These are phyloP conservation scores for Mimachlamys varia DNA, from an alignment of 2,888 invertebrate genomes.

Conservation along the genomic window DNA sequence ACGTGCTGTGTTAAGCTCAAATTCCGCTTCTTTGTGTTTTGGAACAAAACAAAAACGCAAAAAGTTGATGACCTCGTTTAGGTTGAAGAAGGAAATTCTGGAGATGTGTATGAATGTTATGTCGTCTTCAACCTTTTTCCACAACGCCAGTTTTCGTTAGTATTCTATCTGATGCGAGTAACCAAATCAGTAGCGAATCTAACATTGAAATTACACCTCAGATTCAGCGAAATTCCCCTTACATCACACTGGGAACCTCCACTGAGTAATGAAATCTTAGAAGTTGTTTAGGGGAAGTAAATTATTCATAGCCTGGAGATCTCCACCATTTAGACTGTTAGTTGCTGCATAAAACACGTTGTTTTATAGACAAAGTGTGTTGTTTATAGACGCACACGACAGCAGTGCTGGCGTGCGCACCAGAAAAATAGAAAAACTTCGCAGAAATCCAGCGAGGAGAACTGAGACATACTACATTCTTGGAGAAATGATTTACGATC, in stretches of 20 bases:
- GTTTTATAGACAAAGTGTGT: conserved; percentile 23
- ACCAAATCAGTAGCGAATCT: not conserved
- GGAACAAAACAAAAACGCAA: too few relatives aligned
- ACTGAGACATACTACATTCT: not conserved
- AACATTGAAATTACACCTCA: not conserved
- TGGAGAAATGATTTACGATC: not conserved
- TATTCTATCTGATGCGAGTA: too few relatives aligned
- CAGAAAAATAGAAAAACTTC: not conserved
- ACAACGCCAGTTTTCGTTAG: too few relatives aligned
- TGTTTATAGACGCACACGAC: not conserved
- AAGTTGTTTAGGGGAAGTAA: not conserved
- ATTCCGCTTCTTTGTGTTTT: too few relatives aligned
- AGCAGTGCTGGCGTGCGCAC: not conserved
- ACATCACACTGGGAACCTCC: not conserved
- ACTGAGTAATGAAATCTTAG: conserved; percentile 6
- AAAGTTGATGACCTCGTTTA: too few relatives aligned
- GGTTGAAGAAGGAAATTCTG: too few relatives aligned
- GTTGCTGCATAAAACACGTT: conserved; percentile 22
- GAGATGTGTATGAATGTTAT: too few relatives aligned
- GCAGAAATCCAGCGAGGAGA: not conserved
- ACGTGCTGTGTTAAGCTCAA: too few relatives aligned
- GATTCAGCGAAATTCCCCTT: not conserved
- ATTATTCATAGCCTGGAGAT: not conserved
- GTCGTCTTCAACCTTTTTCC: too few relatives aligned
- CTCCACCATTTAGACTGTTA: not conserved